These are phyloP conservation scores for Dromas ardeola DNA, from an alignment of 2,113 vertebrate genomes.

Conservation along the genomic window DNA sequence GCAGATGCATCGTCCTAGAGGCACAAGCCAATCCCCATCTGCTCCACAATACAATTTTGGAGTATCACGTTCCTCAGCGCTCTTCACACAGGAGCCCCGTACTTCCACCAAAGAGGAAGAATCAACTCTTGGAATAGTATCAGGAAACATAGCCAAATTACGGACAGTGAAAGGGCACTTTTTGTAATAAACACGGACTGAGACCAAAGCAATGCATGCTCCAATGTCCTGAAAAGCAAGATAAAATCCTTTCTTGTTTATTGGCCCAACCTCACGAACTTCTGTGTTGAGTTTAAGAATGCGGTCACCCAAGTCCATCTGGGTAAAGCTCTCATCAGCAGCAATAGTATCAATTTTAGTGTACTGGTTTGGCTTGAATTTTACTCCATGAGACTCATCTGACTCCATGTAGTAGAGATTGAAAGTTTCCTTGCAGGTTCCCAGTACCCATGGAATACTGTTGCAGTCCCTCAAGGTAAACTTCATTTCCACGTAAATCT, in stretches of 20 bases:
- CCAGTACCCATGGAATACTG: conserved; percentile 94
- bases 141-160: conserved; percentile 92
- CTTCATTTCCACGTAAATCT: conserved; percentile 94
- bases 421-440: conserved; percentile 97
- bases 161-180: conserved; percentile 93
- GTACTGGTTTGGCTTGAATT: conserved; percentile 89
- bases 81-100: conserved; percentile 90
- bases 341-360: conserved; percentile 95
- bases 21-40: conserved; percentile 95
- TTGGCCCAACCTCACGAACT: conserved; percentile 91
- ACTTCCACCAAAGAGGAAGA: conserved; percentile 96
- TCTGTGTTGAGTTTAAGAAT: conserved; percentile 97
- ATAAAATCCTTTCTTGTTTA: conserved; percentile 91
- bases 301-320: conserved; percentile 95
- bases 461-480: conserved; percentile 96
- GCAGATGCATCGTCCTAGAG: conserved; percentile 92
- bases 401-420: conserved; percentile 93
- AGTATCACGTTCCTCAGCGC: conserved; percentile 92
- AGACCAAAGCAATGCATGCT: conserved; percentile 93
- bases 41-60: conserved; percentile 95
- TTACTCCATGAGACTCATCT: conserved; percentile 87
- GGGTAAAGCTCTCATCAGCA: conserved; percentile 95
- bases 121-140: conserved; percentile 93
- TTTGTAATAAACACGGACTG: conserved; percentile 93
- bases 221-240: conserved; percentile 96